Evolutionary conservation across 1,140 invertebrate genomes (phyloP).

Genomic region (Lethrus apterus): DNA sequence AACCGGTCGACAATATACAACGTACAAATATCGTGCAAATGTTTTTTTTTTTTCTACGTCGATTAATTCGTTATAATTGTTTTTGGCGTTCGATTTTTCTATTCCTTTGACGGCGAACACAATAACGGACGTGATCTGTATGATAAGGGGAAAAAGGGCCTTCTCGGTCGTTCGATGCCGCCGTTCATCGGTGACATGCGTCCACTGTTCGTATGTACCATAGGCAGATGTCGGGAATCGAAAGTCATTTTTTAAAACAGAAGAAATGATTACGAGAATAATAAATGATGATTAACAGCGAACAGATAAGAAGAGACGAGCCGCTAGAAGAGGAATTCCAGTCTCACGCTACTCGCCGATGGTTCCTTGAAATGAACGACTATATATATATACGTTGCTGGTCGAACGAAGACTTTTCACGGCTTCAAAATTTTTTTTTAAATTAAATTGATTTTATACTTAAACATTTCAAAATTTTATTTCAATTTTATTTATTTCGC

Average conservation of each 20-base stretch:
- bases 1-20: no score
- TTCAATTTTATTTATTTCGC: no score
- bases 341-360: constrained; percentile 11
- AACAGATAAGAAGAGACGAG: constrained; percentile 8
- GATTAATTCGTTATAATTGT: no score
- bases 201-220: not conserved
- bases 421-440: no score
- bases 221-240: constrained; percentile 3
- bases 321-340: constrained; percentile 7
- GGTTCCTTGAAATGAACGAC: constrained; percentile 9
- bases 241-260: constrained; percentile 6
- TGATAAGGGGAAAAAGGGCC: constrained; percentile 6
- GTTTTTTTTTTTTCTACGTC: no score
- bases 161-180: not conserved
- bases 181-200: not conserved
- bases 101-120: not conserved
- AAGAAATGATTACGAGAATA: constrained; percentile 7
- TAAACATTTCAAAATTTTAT: no score
- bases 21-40: no score
- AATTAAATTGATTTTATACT: no score
- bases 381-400: no score
- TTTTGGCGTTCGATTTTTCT: no score
- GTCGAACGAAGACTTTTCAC: no score
- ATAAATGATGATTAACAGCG: constrained; percentile 12
- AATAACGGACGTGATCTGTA: constrained; percentile 6